Evolutionary conservation across 2,797 vertebrate genomes (phyloP).

Genomic region (Myripristis jacobus): DNA sequence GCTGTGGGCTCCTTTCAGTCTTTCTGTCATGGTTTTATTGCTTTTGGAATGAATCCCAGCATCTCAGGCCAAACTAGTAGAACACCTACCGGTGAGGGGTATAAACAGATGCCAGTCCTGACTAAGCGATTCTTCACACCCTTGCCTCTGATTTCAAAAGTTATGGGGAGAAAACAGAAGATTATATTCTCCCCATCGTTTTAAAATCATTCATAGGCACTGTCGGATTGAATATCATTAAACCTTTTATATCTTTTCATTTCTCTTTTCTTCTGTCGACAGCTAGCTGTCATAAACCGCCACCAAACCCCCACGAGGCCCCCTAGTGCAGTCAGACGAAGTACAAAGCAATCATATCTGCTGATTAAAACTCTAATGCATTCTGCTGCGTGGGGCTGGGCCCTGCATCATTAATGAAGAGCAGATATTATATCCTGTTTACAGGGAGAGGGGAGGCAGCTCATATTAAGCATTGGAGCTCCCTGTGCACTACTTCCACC

Average conservation of each 20-base stretch:
- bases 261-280: constrained; percentile 71
- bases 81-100: constrained; percentile 48
- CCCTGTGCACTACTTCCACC: constrained; percentile 68
- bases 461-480: constrained; percentile 71
- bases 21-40: constrained; percentile 51
- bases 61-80: constrained; percentile 51
- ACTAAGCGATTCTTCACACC: constrained; percentile 60
- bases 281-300: constrained; percentile 79
- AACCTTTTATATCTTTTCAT: constrained; percentile 70
- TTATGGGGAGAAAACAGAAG: constrained; percentile 36
- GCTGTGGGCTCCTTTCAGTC: constrained; percentile 34
- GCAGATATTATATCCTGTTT: constrained; percentile 85
- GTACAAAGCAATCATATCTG: constrained; percentile 88
- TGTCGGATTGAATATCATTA: constrained; percentile 78
- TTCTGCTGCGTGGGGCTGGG: constrained; percentile 79
- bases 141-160: constrained; percentile 53
- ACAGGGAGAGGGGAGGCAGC: constrained; percentile 72
- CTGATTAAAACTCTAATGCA: constrained; percentile 90
- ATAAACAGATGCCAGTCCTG: constrained; percentile 57
- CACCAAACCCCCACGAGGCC: constrained; percentile 75
- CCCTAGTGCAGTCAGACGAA: constrained; percentile 79
- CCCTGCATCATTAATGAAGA: constrained; percentile 85
- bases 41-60: constrained; percentile 52
- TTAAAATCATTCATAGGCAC: constrained; percentile 61
- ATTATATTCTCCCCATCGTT: constrained; percentile 52